Evolutionary conservation across 2,888 invertebrate genomes (phyloP).

Genomic region (Arctia plantaginis): DNA sequence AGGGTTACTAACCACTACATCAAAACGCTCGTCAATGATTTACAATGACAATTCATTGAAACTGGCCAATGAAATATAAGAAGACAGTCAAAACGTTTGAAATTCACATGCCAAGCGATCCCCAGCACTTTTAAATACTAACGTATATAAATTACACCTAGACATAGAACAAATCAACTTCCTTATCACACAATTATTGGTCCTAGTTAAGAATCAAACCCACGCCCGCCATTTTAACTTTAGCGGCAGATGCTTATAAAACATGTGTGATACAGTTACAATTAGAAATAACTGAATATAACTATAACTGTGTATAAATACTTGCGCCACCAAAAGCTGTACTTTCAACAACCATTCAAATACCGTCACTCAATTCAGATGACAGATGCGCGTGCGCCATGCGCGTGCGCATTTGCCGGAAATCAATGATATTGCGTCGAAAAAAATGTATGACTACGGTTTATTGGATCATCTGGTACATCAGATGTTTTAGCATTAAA

Average conservation of each 20-base stretch:
- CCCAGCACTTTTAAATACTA: no score
- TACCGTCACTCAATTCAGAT: conserved; percentile 21
- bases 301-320: conserved; percentile 19
- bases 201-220: background rate
- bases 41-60: no score
- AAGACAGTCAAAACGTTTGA: no score
- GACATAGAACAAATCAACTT: background rate
- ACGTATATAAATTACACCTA: no score
- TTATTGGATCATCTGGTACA: conserved; percentile 20
- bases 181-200: background rate
- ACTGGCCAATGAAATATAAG: no score
- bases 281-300: background rate
- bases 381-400: conserved; percentile 48
- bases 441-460: conserved; percentile 9
- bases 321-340: conserved; percentile 40
- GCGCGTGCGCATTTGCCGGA: conserved; percentile 41
- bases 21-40: no score
- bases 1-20: no score
- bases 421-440: conserved; percentile 37
- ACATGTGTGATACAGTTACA: conserved; percentile 3
- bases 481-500: conserved; percentile 12
- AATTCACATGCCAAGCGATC: no score
- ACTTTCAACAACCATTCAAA: conserved; percentile 37
- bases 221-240: background rate
- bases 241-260: background rate